Conservation (phyloP, 2,113 vertebrate genomes). For the Takifugu bimaculatus region DNA sequence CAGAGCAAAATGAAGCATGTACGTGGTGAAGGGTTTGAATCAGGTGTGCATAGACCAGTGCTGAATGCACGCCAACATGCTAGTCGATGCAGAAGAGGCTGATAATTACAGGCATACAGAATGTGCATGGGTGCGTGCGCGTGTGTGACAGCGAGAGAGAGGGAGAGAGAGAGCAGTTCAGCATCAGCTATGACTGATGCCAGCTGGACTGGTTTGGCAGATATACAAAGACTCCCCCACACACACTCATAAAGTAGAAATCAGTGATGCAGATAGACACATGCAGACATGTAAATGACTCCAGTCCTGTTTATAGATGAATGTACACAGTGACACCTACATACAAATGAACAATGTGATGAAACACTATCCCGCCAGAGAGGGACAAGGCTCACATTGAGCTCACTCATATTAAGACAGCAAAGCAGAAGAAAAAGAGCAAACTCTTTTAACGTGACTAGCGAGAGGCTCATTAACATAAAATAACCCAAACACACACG, state of each 20-base stretch:
- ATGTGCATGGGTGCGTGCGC: neutral
- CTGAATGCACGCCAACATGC: constrained; percentile 65
- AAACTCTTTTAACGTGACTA: too few relatives aligned
- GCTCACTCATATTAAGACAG: neutral
- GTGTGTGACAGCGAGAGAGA: constrained; percentile 6
- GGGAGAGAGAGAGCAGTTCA: constrained; percentile 28
- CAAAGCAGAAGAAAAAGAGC: too few relatives aligned
- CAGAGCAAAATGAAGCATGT: constrained; percentile 60
- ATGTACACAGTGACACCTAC: neutral
- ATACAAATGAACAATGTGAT: neutral
- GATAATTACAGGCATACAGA: constrained; percentile 65
- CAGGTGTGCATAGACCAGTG: constrained; percentile 60
- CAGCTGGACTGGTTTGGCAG: constrained; percentile 67
- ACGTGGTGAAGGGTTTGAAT: constrained; percentile 63
- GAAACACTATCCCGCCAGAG: neutral
- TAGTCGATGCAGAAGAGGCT: constrained; percentile 70
- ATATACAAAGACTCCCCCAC: constrained; percentile 51
- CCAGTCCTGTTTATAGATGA: neutral
- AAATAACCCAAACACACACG: too few relatives aligned
- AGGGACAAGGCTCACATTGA: neutral
- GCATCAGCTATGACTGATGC: constrained; percentile 61
- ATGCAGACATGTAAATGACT: constrained; percentile 22
- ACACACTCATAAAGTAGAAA: constrained; percentile 19
- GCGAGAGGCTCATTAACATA: too few relatives aligned
- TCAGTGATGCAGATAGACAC: constrained; percentile 15